Evolutionary conservation across 2,888 invertebrate species (phyloP).

Genomic region (Coelopa pilipes): DNA sequence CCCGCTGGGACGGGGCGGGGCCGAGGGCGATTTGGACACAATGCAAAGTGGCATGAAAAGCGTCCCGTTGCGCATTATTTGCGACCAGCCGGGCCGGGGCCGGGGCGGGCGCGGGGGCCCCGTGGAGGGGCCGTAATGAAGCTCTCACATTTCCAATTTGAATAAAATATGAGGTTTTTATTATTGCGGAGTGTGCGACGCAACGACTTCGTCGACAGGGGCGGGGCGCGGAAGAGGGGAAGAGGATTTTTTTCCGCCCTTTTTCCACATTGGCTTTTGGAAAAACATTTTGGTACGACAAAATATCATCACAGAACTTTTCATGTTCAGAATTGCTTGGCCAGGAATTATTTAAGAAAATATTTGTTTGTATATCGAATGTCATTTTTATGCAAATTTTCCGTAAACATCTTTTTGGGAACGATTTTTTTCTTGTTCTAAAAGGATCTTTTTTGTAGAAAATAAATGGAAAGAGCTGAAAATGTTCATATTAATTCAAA

Average conservation of each 20-base stretch:
- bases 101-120: conserved; percentile 7
- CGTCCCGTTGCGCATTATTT: conserved; percentile 50
- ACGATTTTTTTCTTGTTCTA: too few species aligned
- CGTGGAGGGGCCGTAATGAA: conserved; percentile 37
- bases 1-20: neutral
- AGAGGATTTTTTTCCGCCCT: neutral
- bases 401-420: too few species aligned
- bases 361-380: too few species aligned
- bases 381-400: too few species aligned
- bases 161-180: conserved; percentile 64
- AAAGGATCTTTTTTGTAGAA: too few species aligned
- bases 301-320: too few species aligned
- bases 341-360: too few species aligned
- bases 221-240: neutral
- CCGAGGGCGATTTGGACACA: neutral
- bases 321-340: too few species aligned
- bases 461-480: too few species aligned
- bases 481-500: too few species aligned
- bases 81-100: neutral
- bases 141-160: conserved; percentile 62
- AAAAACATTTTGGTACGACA: too few species aligned
- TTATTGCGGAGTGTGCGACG: conserved; percentile 44
- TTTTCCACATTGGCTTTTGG: too few species aligned
- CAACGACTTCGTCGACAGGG: neutral
- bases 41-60: conserved; percentile 36